A percentile compares a stretch with the other conserved stretches of the same genome.
Conservation (phyloP, 2,113 vertebrate species). For the Paratilapia polleni region DNA sequence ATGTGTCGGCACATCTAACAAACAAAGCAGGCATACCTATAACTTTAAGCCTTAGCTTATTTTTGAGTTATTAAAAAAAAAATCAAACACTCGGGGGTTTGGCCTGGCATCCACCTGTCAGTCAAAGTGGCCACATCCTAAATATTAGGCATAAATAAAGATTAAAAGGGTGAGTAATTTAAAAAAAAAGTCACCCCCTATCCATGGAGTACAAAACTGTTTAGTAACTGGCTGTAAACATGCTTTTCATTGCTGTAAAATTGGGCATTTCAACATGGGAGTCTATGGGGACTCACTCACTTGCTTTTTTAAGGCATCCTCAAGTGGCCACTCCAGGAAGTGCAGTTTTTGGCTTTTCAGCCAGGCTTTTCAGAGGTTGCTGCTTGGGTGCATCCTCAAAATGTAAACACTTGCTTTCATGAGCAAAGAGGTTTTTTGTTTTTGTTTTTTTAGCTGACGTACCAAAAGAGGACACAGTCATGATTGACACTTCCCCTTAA, state of each 20-base stretch:
- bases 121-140: not conserved
- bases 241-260: not conserved
- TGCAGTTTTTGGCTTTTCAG: not conserved
- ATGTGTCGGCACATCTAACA: not conserved
- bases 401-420: not conserved
- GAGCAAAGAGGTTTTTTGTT: not conserved
- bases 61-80: no score
- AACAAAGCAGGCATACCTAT: not conserved
- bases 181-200: not conserved
- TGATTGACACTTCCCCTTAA: conserved; percentile 59
- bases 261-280: not conserved
- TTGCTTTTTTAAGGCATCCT: not conserved
- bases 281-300: not conserved
- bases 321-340: not conserved
- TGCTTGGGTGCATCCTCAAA: not conserved
- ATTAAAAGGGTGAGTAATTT: no score
- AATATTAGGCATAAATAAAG: not conserved
- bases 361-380: not conserved
- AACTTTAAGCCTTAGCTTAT: not conserved
- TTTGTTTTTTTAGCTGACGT: conserved; percentile 25
- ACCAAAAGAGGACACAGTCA: not conserved
- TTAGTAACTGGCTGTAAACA: not conserved
- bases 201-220: not conserved
- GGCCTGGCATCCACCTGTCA: not conserved
- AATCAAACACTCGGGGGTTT: no score